Conservation (phyloP, 2,797 vertebrate species). For the Acipenser oxyrinchus region DNA sequence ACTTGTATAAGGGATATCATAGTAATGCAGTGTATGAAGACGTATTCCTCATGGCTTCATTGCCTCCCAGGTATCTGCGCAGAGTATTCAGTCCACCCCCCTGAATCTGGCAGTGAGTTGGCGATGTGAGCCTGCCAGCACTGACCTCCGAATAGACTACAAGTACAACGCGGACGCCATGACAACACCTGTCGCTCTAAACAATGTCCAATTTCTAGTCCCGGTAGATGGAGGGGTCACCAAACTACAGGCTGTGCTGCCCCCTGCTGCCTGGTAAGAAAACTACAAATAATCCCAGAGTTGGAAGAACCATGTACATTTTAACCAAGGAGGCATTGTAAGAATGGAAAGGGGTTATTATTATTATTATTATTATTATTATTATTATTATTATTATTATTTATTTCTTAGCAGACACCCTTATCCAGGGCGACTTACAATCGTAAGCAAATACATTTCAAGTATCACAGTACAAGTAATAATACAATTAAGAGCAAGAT, state of each 20-base stretch:
- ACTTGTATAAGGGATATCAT: neutral
- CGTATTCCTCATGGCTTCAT: slow-evolving; percentile 7
- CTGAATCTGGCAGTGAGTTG: slow-evolving; percentile 92
- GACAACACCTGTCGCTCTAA: slow-evolving; percentile 76
- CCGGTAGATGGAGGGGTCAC: slow-evolving; percentile 82
- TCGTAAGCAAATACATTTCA: too few relatives aligned
- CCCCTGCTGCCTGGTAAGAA: slow-evolving; percentile 84
- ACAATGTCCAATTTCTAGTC: slow-evolving; percentile 86
- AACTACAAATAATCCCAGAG: neutral
- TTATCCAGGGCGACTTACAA: too few relatives aligned
- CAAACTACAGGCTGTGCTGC: slow-evolving; percentile 87
- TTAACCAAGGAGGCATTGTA: too few relatives aligned
- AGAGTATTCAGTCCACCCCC: slow-evolving; percentile 91
- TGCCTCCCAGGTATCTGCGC: slow-evolving; percentile 75
- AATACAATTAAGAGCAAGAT: too few relatives aligned
- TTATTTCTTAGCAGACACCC: too few relatives aligned
- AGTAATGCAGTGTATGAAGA: neutral
- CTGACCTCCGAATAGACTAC: slow-evolving; percentile 93
- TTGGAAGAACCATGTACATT: too few relatives aligned
- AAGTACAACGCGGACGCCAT: slow-evolving; percentile 92
- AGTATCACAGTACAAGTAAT: too few relatives aligned
- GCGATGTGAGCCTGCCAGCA: slow-evolving; percentile 80
- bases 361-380: too few relatives aligned
- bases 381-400: too few relatives aligned
- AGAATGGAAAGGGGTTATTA: too few relatives aligned